Evolutionary conservation across 1,140 invertebrate genomes (phyloP), one percentile per base, ranked within the genome.

Genomic region (Drosophila novamexicana): DNA sequence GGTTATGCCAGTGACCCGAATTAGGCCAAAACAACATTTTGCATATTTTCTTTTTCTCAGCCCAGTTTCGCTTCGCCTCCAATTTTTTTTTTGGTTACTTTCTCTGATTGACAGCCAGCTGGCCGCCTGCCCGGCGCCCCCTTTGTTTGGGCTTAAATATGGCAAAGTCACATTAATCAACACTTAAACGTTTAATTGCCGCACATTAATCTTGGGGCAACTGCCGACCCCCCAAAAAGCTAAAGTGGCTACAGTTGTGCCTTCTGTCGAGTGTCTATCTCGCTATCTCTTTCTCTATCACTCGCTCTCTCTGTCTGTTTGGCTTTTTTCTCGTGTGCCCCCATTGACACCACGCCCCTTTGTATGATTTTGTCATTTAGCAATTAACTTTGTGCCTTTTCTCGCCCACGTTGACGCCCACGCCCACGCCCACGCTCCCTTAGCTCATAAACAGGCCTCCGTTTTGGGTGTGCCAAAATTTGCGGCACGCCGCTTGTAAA

Each of bases 131-230:
- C 16, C 40, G n/a, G 14, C 9, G 54, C 45, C 45, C n/a, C 8
- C 32, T 47, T n/a, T 54, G 39, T 8, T 18, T 34, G 9, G 10
- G 18, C 53, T 53, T 54, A 50, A 61, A 77, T 62, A 86, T 61
- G 70, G 68, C 73, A 89, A 83, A 83, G 84, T 83, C 84, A 83
- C 84, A 89, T 89, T 89, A 89, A 89, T 89, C 84, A 89, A 89
- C 84, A 89, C 84, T 89, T 89, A 90, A 89, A 89, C 85, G 84
- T 89, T 89, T 89, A 89, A 89, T 89, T 89, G 84, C 80, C 84
- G 59, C 64, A 81, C 84, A 89, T 89, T 89, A 89, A 89, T 89
- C 85, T 89, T 81, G 63, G 58, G 58, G 58, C 72, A 66, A 56
- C 52, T 53, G 66, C 76, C 69, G 52, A 14, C 49, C 34, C 40